Conservation (phyloP, 2,113 vertebrate genomes). For the Merops nubicus region DNA sequence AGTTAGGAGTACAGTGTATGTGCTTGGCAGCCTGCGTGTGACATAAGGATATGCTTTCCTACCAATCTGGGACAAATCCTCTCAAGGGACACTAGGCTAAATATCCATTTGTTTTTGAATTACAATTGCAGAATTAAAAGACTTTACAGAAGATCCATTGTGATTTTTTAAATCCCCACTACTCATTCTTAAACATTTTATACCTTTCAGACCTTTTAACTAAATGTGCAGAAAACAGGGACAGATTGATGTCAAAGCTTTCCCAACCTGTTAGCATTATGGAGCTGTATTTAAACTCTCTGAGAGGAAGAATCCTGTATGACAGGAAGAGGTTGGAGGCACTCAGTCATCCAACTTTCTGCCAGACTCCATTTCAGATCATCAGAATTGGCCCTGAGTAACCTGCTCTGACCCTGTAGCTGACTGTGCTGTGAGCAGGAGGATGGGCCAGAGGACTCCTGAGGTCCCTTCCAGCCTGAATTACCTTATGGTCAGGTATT, state of each 20-base stretch:
- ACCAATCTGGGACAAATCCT: neutral
- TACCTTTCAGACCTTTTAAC: neutral
- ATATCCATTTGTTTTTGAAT: neutral
- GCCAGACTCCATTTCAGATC: neutral
- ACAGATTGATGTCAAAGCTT: neutral
- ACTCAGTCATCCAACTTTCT: neutral
- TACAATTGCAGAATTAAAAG: neutral
- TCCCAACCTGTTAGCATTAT: neutral
- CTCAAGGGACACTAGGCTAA: neutral
- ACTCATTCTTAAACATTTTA: neutral
- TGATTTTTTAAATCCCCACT: neutral
- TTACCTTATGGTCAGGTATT: neutral
- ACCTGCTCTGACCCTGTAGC: neutral
- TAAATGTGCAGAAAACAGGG: neutral
- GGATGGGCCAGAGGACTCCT: neutral
- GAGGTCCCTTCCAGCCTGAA: neutral
- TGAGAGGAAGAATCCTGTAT: neutral
- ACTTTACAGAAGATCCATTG: neutral
- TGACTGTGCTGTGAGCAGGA: neutral
- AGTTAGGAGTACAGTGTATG: neutral
- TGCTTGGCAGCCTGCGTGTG: neutral
- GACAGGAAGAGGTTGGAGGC: neutral
- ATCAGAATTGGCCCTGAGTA: neutral
- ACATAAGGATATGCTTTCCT: neutral
- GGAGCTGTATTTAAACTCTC: neutral